Base-by-base conservation (phyloP, 2,797 vertebrate genomes). In the Sebastiscus albofasciatus region DNA sequence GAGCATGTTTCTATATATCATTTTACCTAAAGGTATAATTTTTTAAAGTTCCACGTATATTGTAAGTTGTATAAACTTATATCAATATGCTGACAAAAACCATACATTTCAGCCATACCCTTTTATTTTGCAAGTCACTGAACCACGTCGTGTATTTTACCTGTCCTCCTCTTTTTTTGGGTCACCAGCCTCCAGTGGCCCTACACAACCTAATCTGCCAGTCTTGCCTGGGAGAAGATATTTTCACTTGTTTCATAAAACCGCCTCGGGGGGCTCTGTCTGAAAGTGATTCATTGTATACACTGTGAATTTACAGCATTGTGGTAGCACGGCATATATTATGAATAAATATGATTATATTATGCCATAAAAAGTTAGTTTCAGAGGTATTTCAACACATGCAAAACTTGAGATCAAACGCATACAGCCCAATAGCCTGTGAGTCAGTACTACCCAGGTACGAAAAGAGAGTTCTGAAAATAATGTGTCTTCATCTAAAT, bases 261-360 rank as follows among this genome's bases (percentile, higher is more conserved):
- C 33, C 2, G 20, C 87, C 75, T 52, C 22, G 13, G 71, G 71
- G 68, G 33, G 33, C 20, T 67, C 18, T 71, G 66, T 76, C 54
- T 72, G 64, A 68, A 83, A 81, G 75, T 71, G 7, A 68, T 85
- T 82, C 71, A 78, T 75, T 80, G 55, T 77, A 67, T 59, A 79
- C 36, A 67, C 69, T 46, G 70, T 80, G 79, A 79, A 85, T 87
- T 31, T 81, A 70, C 69, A 72, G 62, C 27, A 79, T 72, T 72
- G 58, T 67, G 24, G 67, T 61, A 54, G 66, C 12, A 72, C 66
- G 26, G 31, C 74, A 86, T 79, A 81, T 70, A 65, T 75, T 81
- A 75, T 76, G 78, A 84, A 87, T 87, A 90, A 83, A 87, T 89
- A 79, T 88, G 75, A 91, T 89, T 91, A 88, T 76, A 83, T 88